Evolutionary conservation across 2,888 invertebrate species (phyloP).

Genomic region (Chloromyia formosa): DNA sequence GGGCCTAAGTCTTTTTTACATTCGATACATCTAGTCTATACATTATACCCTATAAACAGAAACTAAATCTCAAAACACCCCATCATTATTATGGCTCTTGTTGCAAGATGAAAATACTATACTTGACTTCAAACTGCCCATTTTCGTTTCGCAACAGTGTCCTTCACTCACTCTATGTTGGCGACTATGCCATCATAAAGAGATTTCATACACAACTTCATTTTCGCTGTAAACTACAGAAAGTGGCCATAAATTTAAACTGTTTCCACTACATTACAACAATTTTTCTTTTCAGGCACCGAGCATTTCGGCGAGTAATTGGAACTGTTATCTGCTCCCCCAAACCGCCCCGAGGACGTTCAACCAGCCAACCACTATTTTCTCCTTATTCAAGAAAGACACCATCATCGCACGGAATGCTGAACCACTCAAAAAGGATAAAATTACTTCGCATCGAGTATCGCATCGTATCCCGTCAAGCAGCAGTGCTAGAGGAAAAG

Average conservation of each 20-base stretch:
- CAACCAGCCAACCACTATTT: not conserved
- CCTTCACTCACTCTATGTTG: conserved; percentile 1
- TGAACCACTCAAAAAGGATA: not conserved
- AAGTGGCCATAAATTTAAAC: conserved; percentile 40
- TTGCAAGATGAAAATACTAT: no score
- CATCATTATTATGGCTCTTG: no score
- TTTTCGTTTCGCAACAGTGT: not conserved
- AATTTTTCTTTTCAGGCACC: conserved; percentile 21
- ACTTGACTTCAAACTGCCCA: not conserved
- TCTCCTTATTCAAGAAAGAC: no score
- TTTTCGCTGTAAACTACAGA: conserved; percentile 33
- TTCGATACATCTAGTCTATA: no score
- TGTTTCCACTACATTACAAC: conserved; percentile 41
- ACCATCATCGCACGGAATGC: not conserved
- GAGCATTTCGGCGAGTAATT: conserved; percentile 30
- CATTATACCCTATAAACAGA: no score
- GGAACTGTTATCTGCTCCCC: not conserved
- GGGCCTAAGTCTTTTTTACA: no score
- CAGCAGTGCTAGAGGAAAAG: not conserved
- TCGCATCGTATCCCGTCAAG: no score
- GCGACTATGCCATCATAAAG: conserved; percentile 22
- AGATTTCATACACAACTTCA: conserved; percentile 30
- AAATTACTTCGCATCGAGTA: not conserved
- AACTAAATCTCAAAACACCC: no score
- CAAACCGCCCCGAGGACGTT: not conserved